Evolutionary conservation across 2,113 vertebrate genomes (phyloP).

Genomic region (Rattus rattus): DNA sequence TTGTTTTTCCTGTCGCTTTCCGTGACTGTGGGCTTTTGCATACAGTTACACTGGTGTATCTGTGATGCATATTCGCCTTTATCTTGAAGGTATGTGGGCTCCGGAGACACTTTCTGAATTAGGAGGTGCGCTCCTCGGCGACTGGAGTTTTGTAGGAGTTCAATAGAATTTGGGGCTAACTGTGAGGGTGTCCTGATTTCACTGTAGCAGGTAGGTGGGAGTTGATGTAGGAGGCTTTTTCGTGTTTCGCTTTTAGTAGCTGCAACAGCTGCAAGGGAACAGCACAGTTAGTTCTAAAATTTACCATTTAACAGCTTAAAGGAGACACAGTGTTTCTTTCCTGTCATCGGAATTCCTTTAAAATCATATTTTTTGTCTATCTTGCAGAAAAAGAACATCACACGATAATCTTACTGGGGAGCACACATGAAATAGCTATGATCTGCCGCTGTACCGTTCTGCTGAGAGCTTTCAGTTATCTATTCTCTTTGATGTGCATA

Average conservation of each 20-base stretch:
- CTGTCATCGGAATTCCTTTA: slow-evolving; percentile 26
- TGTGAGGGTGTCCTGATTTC: slow-evolving; percentile 72
- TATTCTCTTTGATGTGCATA: slow-evolving; percentile 38
- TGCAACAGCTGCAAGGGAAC: slow-evolving; percentile 44
- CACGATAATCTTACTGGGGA: not conserved
- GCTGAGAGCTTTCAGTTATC: slow-evolving; percentile 28
- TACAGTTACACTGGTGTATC: not conserved
- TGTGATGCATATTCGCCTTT: slow-evolving; percentile 45
- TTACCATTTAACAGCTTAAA: slow-evolving; percentile 36
- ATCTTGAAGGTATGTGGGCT: slow-evolving; percentile 40
- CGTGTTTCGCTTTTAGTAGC: slow-evolving; percentile 77
- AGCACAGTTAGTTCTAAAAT: slow-evolving; percentile 34
- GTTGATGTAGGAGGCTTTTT: slow-evolving; percentile 71
- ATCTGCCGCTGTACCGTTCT: not conserved
- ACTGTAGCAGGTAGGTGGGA: slow-evolving; percentile 52
- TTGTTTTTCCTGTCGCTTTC: not conserved
- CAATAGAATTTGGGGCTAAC: slow-evolving; percentile 4
- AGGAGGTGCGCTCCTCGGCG: slow-evolving; percentile 7
- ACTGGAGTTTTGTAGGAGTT: slow-evolving; percentile 51
- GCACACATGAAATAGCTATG: not conserved
- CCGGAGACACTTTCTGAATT: slow-evolving; percentile 50
- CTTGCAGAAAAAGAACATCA: not conserved
- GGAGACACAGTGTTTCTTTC: not conserved
- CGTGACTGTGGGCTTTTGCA: not conserved
- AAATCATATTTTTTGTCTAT: not conserved